phyloP scores from a whole-genome alignment of 2,113 vertebrate species.

The Rhineura floridana region DNA sequence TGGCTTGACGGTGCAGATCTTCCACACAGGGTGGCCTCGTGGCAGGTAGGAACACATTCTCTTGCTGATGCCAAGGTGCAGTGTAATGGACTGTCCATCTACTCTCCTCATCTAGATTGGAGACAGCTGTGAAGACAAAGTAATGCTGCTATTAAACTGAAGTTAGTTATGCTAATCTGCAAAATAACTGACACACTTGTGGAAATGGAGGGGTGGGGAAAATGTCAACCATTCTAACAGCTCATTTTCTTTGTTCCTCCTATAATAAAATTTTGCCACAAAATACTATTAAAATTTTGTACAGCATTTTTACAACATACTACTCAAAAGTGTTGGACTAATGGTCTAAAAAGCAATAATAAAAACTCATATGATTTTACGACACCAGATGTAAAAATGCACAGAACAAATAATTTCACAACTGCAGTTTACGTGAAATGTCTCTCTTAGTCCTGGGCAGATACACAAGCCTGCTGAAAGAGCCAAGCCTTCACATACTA shows the following conservation, averaged over 20 bases:
- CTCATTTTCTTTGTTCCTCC: not conserved
- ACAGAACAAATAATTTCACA: not conserved
- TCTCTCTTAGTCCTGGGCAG: not conserved
- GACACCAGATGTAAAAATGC: too few species aligned
- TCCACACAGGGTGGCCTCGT: slow-evolving; percentile 92
- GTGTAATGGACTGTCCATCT: slow-evolving; percentile 97
- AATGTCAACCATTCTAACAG: not conserved
- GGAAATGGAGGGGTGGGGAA: not conserved
- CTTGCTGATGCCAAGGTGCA: slow-evolving; percentile 96
- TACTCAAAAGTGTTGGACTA: too few species aligned
- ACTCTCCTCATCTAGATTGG: slow-evolving; percentile 96
- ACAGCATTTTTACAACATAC: not conserved
- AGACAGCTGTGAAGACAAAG: slow-evolving; percentile 84
- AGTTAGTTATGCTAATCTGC: not conserved
- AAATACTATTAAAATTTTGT: not conserved
- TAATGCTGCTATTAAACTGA: slow-evolving; percentile 10
- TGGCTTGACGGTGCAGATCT: slow-evolving; percentile 94
- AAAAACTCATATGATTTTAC: not conserved
- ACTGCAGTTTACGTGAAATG: not conserved
- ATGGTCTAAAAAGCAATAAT: not conserved
- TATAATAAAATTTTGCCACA: not conserved
- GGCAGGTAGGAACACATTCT: slow-evolving; percentile 93
- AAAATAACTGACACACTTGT: not conserved
- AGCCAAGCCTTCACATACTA: not conserved
- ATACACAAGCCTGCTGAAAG: not conserved